Percentiles rank a stretch among this genome's conserved stretches.
phyloP scores from a whole-genome alignment of 2,888 invertebrate genomes.

The Tricholauxania praeusta region DNA sequence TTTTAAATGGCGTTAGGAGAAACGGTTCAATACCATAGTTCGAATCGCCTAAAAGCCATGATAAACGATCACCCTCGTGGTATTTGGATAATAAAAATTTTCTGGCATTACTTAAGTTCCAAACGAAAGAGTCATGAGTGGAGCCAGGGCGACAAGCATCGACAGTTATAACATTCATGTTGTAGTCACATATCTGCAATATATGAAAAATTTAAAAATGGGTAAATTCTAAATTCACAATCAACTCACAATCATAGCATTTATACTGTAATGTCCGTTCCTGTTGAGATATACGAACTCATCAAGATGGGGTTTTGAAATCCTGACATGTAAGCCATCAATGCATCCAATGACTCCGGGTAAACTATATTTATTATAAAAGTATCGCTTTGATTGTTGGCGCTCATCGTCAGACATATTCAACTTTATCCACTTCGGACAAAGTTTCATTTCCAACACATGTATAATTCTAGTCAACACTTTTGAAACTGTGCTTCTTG shows the following conservation, averaged over 20 bases:
- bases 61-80: slow-evolving; percentile 24
- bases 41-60: background rate
- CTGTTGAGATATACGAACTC: too few species aligned
- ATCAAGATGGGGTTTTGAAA: background rate
- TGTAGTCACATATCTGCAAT: slow-evolving; percentile 23
- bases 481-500: slow-evolving; percentile 35
- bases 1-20: slow-evolving; percentile 36
- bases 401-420: slow-evolving; percentile 14
- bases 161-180: slow-evolving; percentile 31
- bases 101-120: slow-evolving; percentile 26
- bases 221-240: too few species aligned
- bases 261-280: background rate
- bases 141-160: slow-evolving; percentile 22
- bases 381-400: slow-evolving; percentile 1
- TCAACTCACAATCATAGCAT: slow-evolving; percentile 3
- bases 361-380: slow-evolving; percentile 7
- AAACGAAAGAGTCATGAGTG: slow-evolving; percentile 36
- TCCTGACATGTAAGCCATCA: slow-evolving; percentile 15
- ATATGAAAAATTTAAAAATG: background rate
- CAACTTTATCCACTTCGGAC: slow-evolving; percentile 17
- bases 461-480: slow-evolving; percentile 15
- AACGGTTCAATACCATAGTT: slow-evolving; percentile 7
- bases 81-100: slow-evolving; percentile 14
- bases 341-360: slow-evolving; percentile 8
- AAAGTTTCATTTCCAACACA: slow-evolving; percentile 9